Evolutionary conservation across 2,888 invertebrate genomes (phyloP), one percentile per base, ranked within the genome.

Genomic region (Hydropsyche betteni): DNA sequence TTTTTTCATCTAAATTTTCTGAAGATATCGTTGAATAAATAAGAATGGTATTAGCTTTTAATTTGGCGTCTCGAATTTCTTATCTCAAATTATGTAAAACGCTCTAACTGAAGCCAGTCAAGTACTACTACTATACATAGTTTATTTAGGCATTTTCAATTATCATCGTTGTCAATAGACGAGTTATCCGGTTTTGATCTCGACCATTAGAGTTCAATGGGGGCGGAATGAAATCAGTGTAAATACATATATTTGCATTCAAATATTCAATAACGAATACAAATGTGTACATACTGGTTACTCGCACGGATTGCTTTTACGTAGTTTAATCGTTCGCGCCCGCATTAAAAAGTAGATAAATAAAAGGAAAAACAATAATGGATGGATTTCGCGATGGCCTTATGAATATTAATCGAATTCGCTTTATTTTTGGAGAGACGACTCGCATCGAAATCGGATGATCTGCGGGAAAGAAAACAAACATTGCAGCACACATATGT

Each of bases 191-290:
- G 64, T 64, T 64, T 64, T 64, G 34, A 64, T 64, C 36, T 64
- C n/a, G 61, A 64, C 64, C 34, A 64, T 64, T 64, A 64, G 36
- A 64, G 64, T 64, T 64, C 64, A 34, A 36, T 36, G 64, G 64
- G 64, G 64, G 64, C 64, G 64, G 64, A 64, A 64, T 64, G 64
- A 64, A 64, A 64, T 64, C 64, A 64, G 64, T 64, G 36, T 64
- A 64, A 36, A 64, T 64, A 64, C 36, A 64, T 64, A 64, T 64
- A 64, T 64, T 36, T 64, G 64, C 36, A 64, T 64, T 64, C 36
- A 64, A 64, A 64, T 64, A 64, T 64, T 64, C 64, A 64, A 64
- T 64, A 64, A 64, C 64, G 36, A 64, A 64, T 64, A 64, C 34
- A 36, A 64, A 64, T 64, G 34, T 64, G 64, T 64, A 64, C 24